Evolutionary conservation across 2,113 vertebrate genomes (phyloP).

Genomic region (Serilophus lunatus): DNA sequence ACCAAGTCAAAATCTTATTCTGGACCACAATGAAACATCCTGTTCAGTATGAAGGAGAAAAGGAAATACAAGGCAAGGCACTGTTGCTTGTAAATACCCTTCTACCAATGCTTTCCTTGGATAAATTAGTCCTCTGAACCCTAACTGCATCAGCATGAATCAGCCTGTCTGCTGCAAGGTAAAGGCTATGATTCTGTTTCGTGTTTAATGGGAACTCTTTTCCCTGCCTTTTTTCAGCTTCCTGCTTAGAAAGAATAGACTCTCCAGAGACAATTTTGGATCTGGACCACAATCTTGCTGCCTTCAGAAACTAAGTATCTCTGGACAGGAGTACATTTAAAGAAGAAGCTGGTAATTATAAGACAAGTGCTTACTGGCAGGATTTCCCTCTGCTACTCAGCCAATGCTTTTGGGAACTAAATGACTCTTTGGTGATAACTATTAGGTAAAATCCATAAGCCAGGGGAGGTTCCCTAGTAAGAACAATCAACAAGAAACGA

Average conservation of each 20-base stretch:
- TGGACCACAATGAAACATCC: conserved; percentile 1
- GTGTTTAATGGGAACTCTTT: neutral
- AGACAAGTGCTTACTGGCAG: conserved; percentile 51
- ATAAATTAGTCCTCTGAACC: neutral
- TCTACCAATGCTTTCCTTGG: neutral
- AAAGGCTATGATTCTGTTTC: neutral
- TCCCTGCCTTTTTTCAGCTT: conserved; percentile 12
- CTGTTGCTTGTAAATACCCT: neutral
- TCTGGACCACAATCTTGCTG: conserved; percentile 9
- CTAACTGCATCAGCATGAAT: neutral
- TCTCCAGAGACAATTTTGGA: conserved; percentile 43
- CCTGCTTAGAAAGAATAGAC: conserved; percentile 44
- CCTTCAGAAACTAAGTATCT: conserved; percentile 52
- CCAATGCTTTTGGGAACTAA: conserved; percentile 38
- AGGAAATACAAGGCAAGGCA: neutral
- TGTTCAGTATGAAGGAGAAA: neutral
- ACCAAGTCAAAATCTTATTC: neutral
- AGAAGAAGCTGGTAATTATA: conserved; percentile 47
- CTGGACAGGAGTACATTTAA: conserved; percentile 45
- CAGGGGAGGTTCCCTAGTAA: conserved; percentile 13
- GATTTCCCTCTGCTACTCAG: conserved; percentile 55
- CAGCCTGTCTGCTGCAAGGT: neutral
- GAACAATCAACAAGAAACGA: conserved; percentile 25
- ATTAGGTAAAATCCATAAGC: conserved; percentile 28
- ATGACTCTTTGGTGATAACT: conserved; percentile 25